Conservation (phyloP, 1,140 invertebrate species). For the Whitmania pigra region DNA sequence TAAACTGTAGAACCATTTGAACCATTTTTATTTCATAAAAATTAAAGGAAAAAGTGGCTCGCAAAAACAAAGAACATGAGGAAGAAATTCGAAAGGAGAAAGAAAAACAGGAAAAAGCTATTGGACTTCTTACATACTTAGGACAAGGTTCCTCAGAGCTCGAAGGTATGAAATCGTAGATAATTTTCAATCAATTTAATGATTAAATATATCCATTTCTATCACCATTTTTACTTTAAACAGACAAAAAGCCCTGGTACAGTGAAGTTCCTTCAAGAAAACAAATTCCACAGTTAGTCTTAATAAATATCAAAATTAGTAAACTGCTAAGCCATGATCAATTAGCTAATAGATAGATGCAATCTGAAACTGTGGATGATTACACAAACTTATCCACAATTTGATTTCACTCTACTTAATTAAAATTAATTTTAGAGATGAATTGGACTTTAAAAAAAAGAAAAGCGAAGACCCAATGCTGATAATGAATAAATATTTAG, state of each 20-base stretch:
- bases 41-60: conserved; percentile 15
- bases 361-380: no score
- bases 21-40: not conserved
- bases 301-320: no score
- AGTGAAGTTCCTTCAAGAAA: not conserved
- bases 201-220: not conserved
- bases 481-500: conserved; percentile 52
- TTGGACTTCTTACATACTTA: conserved; percentile 86
- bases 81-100: conserved; percentile 77
- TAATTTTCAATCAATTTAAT: not conserved
- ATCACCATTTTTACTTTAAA: not conserved
- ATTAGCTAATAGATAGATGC: no score
- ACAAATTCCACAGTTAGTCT: not conserved
- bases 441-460: conserved; percentile 26
- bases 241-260: conserved; percentile 8
- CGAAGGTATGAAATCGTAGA: conserved; percentile 25
- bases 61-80: conserved; percentile 70
- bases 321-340: no score
- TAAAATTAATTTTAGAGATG: conserved; percentile 17
- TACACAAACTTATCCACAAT: no score
- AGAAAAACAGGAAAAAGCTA: conserved; percentile 93
- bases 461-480: conserved; percentile 55
- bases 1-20: no score
- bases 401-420: no score
- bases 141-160: conserved; percentile 83